A percentile compares a stretch with the other conserved stretches of the same genome.
Conservation (phyloP, 2,797 vertebrate species). For the Carduelis carduelis region DNA sequence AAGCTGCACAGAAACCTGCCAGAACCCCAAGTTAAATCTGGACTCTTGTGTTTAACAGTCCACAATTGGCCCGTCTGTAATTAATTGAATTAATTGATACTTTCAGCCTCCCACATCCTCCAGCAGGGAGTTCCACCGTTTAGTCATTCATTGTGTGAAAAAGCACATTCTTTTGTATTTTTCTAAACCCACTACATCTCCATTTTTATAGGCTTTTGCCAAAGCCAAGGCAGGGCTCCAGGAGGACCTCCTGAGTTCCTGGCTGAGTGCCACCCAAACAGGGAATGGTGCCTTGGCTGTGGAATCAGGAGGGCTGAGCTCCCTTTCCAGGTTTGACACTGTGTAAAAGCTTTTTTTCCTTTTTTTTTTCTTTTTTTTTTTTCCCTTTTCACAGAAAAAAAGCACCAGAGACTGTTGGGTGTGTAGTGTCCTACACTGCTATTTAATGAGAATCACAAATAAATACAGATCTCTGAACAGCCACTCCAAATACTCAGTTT, state of each 20-base stretch:
- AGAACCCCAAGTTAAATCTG: background rate
- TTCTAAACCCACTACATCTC: conserved; percentile 24
- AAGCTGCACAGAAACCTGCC: background rate
- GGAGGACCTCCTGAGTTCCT: conserved; percentile 49
- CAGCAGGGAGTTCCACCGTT: background rate
- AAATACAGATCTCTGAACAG: background rate
- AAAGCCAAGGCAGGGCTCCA: conserved; percentile 26
- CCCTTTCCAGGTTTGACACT: background rate
- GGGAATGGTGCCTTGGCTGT: conserved; percentile 14
- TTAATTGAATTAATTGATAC: conserved; percentile 18
- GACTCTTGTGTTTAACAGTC: background rate
- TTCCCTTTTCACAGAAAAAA: background rate
- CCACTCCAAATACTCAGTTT: background rate
- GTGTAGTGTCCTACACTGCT: background rate
- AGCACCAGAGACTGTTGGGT: background rate
- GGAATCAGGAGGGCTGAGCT: background rate
- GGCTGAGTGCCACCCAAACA: background rate
- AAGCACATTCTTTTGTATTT: conserved; percentile 14
- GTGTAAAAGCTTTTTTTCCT: background rate
- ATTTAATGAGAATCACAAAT: background rate
- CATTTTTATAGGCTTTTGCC: conserved; percentile 37
- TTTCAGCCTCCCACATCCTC: conserved; percentile 9
- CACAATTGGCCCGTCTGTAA: background rate
- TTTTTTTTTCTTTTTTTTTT: background rate
- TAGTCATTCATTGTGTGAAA: conserved; percentile 12